A percentile compares a stretch with the other conserved stretches of the same genome.
These are phyloP conservation scores for Venusia cambrica DNA, from an alignment of 2,888 invertebrate species.

Conservation along the genomic window DNA sequence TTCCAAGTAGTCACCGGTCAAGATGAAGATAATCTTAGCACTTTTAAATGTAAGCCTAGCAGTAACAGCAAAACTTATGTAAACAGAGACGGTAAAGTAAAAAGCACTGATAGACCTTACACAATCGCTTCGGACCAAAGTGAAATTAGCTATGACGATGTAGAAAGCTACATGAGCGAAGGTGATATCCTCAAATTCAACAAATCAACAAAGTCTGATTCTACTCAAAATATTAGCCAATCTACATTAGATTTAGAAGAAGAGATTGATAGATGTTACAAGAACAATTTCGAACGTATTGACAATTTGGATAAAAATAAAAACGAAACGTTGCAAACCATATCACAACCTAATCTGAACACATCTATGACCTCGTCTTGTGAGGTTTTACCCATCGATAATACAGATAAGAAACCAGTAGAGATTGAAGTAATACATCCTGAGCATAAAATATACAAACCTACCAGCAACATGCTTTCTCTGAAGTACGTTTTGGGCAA, in stretches of 20 bases:
- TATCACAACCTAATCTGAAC: constrained; percentile 70
- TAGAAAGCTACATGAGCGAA: constrained; percentile 80
- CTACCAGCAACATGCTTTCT: constrained; percentile 77
- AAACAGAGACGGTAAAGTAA: constrained; percentile 82
- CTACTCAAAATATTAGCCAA: constrained; percentile 64
- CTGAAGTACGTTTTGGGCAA: constrained; percentile 81
- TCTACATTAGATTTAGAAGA: constrained; percentile 74
- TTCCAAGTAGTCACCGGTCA: constrained; percentile 84
- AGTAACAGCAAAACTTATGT: constrained; percentile 75
- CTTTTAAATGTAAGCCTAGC: constrained; percentile 69
- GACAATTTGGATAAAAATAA: constrained; percentile 57
- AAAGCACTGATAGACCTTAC: constrained; percentile 83
- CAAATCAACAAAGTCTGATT: constrained; percentile 57
- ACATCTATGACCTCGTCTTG: constrained; percentile 79
- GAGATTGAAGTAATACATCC: constrained; percentile 83
- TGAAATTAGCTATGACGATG: constrained; percentile 85
- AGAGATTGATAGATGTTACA: constrained; percentile 76
- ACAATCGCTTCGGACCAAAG: constrained; percentile 87
- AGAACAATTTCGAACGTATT: constrained; percentile 67
- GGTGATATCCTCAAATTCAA: constrained; percentile 68
- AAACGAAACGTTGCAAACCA: constrained; percentile 53
- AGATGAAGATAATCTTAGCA: constrained; percentile 62
- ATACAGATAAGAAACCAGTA: constrained; percentile 65
- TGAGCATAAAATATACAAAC: constrained; percentile 89
- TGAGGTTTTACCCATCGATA: constrained; percentile 71